Base-by-base conservation (phyloP, 1,140 invertebrate species). In the Lucilia cuprina region DNA sequence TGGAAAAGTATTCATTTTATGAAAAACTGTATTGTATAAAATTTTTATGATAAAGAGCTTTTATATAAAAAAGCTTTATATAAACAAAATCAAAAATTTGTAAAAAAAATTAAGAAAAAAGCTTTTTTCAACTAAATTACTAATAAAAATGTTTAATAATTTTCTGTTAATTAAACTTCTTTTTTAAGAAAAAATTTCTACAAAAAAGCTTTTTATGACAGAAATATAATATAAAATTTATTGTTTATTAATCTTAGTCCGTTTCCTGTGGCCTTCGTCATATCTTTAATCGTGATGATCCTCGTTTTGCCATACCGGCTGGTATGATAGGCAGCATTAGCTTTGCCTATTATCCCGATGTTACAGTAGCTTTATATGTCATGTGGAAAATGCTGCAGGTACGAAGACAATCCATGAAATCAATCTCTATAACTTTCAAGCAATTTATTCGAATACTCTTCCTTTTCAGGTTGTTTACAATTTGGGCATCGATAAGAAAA, bases 301-400 rank as follows among this genome's bases (percentile, higher is more conserved):
- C 93, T 25, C 86, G 88, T n/a, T 92, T 92, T 88, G 94, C 94
- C 49, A 92, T 95, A 86, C 93, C 94, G 77, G 94, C 95, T 70
- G 94, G 94, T 82, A 87, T 95, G 83, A 83, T 95, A 41, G 94
- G 94, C 5, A 94, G 94, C 78, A 85, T 93, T 9, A 89, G 94
- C 47, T 95, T 95, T 89, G 91, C 89, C 1, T 92, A 93, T 84
- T 95, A 94, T 91, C 94, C 94, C 30, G 94, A 94, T 86, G 94
- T 93, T 82, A 95, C 94, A 3, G 92, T 95, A 84, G 93, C 94
- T 41, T 91, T 95, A 12, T 95, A 95, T 88, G 93, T 95, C 14
- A 93, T 95, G 92, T 96, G 95, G 94, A 95, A 96, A 91, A 92
- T 93, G 13, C 89, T 95, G 74, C 94, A 95, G 91, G 94, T 95